These are phyloP conservation scores for Cydia fagiglandana DNA, from an alignment of 1,140 invertebrate species.

Conservation along the genomic window DNA sequence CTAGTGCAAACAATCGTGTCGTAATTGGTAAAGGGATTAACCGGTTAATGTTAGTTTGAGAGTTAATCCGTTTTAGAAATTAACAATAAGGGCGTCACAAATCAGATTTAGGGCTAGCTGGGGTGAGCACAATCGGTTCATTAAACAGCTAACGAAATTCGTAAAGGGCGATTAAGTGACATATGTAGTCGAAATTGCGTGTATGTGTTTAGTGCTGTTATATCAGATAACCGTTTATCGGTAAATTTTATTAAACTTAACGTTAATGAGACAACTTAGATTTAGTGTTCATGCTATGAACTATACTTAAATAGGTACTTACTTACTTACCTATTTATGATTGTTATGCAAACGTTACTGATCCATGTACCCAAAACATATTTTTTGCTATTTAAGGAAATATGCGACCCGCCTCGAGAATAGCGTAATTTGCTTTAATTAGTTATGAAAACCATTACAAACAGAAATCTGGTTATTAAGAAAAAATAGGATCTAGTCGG, in stretches of 20 bases:
- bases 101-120: constrained; percentile 56
- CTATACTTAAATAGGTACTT: too few relatives aligned
- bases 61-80: constrained; percentile 42
- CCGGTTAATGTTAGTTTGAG: background rate
- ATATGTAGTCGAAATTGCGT: constrained; percentile 47
- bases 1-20: background rate
- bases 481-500: too few relatives aligned
- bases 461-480: too few relatives aligned
- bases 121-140: constrained; percentile 69
- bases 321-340: too few relatives aligned
- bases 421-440: too few relatives aligned
- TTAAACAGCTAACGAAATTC: constrained; percentile 63
- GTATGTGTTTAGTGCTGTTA: background rate
- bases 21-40: constrained; percentile 2
- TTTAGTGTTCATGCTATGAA: too few relatives aligned
- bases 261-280: too few relatives aligned
- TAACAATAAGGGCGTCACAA: constrained; percentile 51
- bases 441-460: too few relatives aligned
- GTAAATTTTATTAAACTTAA: background rate
- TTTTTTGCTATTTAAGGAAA: too few relatives aligned
- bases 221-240: background rate
- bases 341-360: too few relatives aligned
- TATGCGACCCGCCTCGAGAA: too few relatives aligned
- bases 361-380: too few relatives aligned
- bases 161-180: constrained; percentile 52